These are phyloP conservation scores for Trimorus sp. DNA, from an alignment of 2,888 invertebrate species.

Conservation along the genomic window DNA sequence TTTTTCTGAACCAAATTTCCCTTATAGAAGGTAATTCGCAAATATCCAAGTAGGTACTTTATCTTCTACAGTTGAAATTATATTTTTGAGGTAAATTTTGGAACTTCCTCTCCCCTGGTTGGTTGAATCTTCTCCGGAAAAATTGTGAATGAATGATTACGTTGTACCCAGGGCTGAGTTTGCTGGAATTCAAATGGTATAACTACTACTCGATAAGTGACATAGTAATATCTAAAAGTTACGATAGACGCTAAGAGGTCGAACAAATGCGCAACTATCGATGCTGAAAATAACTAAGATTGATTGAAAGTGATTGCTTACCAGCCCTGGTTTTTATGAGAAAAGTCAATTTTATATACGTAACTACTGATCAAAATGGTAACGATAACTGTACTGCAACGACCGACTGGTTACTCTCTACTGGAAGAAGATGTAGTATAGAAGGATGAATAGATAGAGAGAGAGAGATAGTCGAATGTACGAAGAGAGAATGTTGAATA, in stretches of 20 bases:
- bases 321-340: conserved; percentile 33
- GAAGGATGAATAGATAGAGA: no score
- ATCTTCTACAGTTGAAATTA: no score
- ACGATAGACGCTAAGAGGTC: conserved; percentile 28
- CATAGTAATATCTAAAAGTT: conserved; percentile 5
- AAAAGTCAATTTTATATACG: conserved; percentile 22
- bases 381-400: conserved; percentile 39
- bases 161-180: no score
- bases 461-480: no score
- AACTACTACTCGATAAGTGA: not conserved
- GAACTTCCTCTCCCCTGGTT: conserved; percentile 34
- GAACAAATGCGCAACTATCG: conserved; percentile 24
- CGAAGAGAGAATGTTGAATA: no score
- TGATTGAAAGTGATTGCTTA: conserved; percentile 38
- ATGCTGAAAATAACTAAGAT: conserved; percentile 37
- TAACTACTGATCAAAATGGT: conserved; percentile 39
- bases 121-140: not conserved
- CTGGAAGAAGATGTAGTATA: no score
- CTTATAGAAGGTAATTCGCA: not conserved
- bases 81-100: not conserved
- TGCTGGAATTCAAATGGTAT: not conserved
- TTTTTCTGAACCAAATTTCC: conserved; percentile 2
- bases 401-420: conserved; percentile 14
- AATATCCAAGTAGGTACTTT: no score
- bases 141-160: not conserved